Percentiles rank a stretch among this genome's conserved stretches.
These are phyloP conservation scores for Trimorus sp. DNA, from an alignment of 2,888 invertebrate genomes.

Conservation along the genomic window DNA sequence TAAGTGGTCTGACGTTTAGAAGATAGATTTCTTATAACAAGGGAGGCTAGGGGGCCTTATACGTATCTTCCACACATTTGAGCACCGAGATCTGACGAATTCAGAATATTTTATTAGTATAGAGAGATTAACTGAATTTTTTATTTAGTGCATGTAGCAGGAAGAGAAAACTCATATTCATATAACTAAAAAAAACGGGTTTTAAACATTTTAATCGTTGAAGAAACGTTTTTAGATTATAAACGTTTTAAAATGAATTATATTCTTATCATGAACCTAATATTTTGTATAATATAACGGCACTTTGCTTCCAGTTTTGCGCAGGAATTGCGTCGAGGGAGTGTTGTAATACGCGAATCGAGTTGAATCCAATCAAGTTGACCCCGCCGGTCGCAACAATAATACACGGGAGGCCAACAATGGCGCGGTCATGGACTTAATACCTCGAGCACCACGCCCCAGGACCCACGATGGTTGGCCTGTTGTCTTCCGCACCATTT, in stretches of 20 bases:
- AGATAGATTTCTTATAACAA: no score
- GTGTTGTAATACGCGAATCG: constrained; percentile 73
- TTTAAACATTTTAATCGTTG: not conserved
- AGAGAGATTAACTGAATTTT: no score
- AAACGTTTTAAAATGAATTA: no score
- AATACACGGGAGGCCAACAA: constrained; percentile 73
- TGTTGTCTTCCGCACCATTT: constrained; percentile 81
- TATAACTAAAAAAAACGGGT: no score
- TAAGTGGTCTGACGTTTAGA: no score
- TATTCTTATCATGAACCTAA: no score
- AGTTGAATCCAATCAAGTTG: constrained; percentile 80
- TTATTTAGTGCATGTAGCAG: no score
- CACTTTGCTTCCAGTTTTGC: constrained; percentile 29
- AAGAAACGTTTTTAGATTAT: not conserved
- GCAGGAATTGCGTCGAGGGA: constrained; percentile 27
- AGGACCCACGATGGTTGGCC: constrained; percentile 68
- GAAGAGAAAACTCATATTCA: no score
- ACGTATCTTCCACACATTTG: no score
- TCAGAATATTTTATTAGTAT: no score
- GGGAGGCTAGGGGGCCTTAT: no score
- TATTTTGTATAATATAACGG: not conserved
- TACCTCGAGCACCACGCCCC: constrained; percentile 78
- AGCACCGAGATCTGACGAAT: no score
- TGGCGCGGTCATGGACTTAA: constrained; percentile 75
- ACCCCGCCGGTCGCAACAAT: constrained; percentile 76